Evolutionary conservation across 1,140 invertebrate genomes (phyloP), one percentile per base, ranked within the genome.

Genomic region (Physella acuta): DNA sequence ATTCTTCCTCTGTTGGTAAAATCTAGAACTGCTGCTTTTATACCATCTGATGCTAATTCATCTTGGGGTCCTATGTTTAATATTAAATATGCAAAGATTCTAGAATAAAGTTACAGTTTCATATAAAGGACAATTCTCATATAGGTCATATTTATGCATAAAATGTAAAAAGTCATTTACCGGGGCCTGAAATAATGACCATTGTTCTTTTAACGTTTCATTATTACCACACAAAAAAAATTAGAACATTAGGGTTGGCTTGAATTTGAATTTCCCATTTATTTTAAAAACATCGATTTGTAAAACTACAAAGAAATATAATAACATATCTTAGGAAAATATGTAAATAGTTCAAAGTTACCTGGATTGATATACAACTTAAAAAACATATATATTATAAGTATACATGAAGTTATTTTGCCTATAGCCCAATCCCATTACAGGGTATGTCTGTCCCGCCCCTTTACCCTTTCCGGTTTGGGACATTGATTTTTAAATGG

Each of bases 1-100:
- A 84, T 84, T 52, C 79, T 81, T 3, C 85, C 75, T 73, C 78
- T 75, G 28, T 78, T 77, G 24, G 82, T 36, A 65, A 80, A 79
- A 62, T 85, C 81, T 31, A 70, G 76, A 59, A 86, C 53, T 26
- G 84, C 76, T 24, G 80, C 26, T 8, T 74, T 72, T 63, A 85
- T 81, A 52, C 78, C 77, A 24, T 79, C 68, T 26, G 78, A 79
- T 3, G 85, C 24, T 36, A 80, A 76, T 52, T 76, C 65, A 66
- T 80, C 78, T 56, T 68, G 5, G 52, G 73, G 67, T 44, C 56
- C 73, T 74, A 66, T 30, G 62, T 63, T 17, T 3, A n/a, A 62
- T 26, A 49, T 11, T 53, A 1, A 31, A 31, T 24, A 60, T n/a
- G 16, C 28, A 28, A n/a, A 60, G 5, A 4, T 31, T 31, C 14